Percentiles rank a stretch among this genome's conserved stretches.
Evolutionary conservation across 2,888 invertebrate species (phyloP).

Genomic region (Andrena minutula): DNA sequence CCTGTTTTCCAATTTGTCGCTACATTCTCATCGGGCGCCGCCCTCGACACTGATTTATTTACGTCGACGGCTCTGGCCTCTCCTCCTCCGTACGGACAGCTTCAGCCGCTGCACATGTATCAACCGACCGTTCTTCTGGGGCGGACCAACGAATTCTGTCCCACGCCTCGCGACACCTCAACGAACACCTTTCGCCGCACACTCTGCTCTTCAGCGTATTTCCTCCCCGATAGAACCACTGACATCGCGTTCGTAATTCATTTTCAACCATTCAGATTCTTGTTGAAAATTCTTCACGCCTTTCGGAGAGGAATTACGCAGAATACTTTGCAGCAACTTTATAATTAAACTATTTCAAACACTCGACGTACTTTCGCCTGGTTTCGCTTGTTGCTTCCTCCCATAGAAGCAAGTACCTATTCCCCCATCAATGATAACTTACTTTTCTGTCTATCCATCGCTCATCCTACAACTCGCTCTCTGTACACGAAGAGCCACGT

Average conservation of each 20-base stretch:
- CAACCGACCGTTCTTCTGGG: constrained; percentile 14
- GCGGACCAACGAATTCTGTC: not conserved
- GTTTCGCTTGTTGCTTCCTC: not conserved
- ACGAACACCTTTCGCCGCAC: not conserved
- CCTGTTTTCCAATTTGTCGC: constrained; percentile 57
- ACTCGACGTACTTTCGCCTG: not conserved
- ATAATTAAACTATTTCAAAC: constrained; percentile 6
- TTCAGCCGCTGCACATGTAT: constrained; percentile 27
- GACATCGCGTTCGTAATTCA: not conserved
- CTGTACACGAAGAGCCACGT: too few species aligned
- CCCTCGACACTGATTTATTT: constrained; percentile 58
- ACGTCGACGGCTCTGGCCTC: constrained; percentile 10
- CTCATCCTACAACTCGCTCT: too few species aligned
- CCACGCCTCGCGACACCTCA: not conserved
- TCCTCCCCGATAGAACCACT: not conserved
- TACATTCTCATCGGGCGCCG: constrained; percentile 51
- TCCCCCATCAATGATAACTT: too few species aligned
- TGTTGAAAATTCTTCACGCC: not conserved
- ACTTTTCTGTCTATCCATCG: too few species aligned
- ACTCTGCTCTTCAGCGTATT: not conserved
- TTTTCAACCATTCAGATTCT: too few species aligned
- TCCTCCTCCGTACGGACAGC: constrained; percentile 20
- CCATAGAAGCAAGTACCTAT: too few species aligned
- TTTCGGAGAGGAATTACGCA: not conserved
- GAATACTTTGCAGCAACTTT: constrained; percentile 4